Evolutionary conservation across 2,797 vertebrate species (phyloP), one percentile per base, ranked within the genome.

Genomic region (Glyptemys insculpta): DNA sequence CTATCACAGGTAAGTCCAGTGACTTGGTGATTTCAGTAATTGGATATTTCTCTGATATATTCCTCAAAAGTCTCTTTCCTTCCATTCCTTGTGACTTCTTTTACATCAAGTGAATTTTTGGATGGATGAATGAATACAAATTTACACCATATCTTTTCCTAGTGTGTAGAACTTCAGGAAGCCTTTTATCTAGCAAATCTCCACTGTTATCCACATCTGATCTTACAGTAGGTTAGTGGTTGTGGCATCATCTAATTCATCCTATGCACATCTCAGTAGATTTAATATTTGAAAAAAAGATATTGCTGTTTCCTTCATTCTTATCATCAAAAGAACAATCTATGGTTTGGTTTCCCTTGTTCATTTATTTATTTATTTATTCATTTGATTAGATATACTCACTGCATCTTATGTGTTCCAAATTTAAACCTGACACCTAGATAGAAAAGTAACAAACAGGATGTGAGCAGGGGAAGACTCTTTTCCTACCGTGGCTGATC

Each of bases 401-500:
- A 93, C 85, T 96, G 68, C 50, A 72, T 62, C 94, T 91, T 93
- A 57, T 54, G 88, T 97, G 91, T 96, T 98, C 97, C 88, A 96
- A 95, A 96, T 97, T 98, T 94, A 98, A 87, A 96, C 78, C 82
- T 96, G 52, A 96, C 93, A 88, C 87, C 93, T 97, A 80, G 96
- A 93, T 82, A 98, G 85, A 97, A 97, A 94, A 90, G 95, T 97
- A 87, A 96, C 96, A 98, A 98, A 98, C 96, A 98, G 97, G 97
- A 98, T 97, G 91, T 72, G 78, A 96, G 56, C 95, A 95, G 96
- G 97, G 91, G 93, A 97, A 97, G 93, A 97, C 50, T 59, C 59
- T 97, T 95, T 98, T 97, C 94, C 96, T 95, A 88, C 90, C 54
- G 34, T 82, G 52, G 87, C 81, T 93, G 83, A 96, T 97, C 95